Base-by-base conservation (phyloP, 2,797 vertebrate species). In the Cygnus olor region DNA sequence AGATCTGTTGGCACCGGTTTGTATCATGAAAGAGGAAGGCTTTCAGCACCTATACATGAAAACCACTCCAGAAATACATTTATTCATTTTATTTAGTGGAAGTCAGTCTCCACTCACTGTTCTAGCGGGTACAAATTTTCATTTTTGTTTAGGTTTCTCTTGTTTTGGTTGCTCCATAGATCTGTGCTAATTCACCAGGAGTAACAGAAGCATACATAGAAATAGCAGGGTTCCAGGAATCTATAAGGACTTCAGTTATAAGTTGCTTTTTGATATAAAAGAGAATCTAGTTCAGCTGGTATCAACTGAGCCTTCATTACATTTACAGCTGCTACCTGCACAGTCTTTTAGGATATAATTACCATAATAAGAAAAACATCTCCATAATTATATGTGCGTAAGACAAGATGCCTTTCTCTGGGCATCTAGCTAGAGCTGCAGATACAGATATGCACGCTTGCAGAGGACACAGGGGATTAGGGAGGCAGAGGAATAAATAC, bases 81-180 rank as follows among this genome's bases (percentile, higher is more conserved):
- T 56, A 18, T 14, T 88, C 9, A 34, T 91, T 94, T 95, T n/a
- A 44, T 90, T 95, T 38, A 57, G 34, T 13, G 38, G 36, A 94
- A 69, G 88, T 54, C 47, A 80, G 6, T 30, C 25, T 53, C 2
- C 64, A 22, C 51, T 38, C 61, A 53, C 45, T 78, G 17, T 32
- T 77, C 49, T 34, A 80, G 51, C 19, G 83, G n/a, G 69, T 27
- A 49, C 8, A 57, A 11, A 18, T 72, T 89, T 94, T 76, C 27
- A 25, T 30, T 60, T 81, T 63, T 36, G 1, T 93, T 94, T 57
- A 44, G 69, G 25, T 40, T 60, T 78, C 47, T 90, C 16, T 82
- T 27, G 42, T 42, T 80, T 70, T 95, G 7, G 20, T 34, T 92
- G 24, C 24, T 93, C n/a, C 66, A 76, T 17, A 57, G 42, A 54